These are phyloP conservation scores for Salminus brasiliensis DNA, from an alignment of 2,113 vertebrate genomes.

Conservation along the genomic window DNA sequence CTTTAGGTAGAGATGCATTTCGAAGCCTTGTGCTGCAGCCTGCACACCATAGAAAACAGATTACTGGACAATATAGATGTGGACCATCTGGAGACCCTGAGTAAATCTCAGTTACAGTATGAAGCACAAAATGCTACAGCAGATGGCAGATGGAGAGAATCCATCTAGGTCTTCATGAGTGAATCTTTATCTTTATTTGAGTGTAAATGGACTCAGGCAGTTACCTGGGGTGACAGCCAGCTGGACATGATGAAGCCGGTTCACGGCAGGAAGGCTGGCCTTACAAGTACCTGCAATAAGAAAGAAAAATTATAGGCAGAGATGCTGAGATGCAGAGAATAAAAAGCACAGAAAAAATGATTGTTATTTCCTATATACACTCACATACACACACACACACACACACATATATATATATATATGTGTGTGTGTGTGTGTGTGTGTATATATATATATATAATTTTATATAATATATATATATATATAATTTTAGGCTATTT, in stretches of 20 bases:
- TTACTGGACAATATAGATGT: background rate
- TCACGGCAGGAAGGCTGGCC: background rate
- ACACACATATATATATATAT: no score
- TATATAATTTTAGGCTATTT: no score
- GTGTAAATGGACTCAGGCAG: background rate
- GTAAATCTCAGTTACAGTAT: background rate
- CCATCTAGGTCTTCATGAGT: background rate
- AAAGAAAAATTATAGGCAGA: background rate
- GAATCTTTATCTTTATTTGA: background rate
- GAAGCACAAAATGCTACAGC: background rate
- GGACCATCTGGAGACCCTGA: background rate
- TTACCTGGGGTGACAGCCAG: background rate
- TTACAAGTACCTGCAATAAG: background rate
- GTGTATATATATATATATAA: no score
- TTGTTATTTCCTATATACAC: no score
- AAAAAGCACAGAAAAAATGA: background rate
- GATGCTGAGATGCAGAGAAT: background rate
- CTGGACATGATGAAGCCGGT: background rate
- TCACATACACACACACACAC: no score
- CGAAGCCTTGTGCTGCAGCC: no score
- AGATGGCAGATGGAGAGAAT: background rate
- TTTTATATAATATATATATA: no score
- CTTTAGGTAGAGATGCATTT: no score
- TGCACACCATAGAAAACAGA: background rate
- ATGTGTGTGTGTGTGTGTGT: no score